Evolutionary conservation across 1,140 invertebrate species (phyloP), one percentile per base, ranked within the genome.

Genomic region (Drosophila teissieri): DNA sequence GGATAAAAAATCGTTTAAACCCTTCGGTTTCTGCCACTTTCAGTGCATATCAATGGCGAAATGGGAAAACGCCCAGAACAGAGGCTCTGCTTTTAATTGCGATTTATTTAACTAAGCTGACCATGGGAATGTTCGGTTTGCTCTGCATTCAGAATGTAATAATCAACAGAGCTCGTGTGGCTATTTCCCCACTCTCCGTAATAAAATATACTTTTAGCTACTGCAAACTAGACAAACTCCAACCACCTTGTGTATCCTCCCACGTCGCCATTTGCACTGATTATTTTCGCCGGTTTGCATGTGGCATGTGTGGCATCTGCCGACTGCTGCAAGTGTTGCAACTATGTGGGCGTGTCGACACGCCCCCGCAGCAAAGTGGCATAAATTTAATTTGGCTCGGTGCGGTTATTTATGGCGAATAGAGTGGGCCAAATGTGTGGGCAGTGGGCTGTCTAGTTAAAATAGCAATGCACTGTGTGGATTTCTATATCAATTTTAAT

Each of bases 251-350:
- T 45, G 17, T 19, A 17, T 31, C 37, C 11, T 22, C 14, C 24
- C 24, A 19, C 19, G 27, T 15, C 48, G 39, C 48, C 54, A 67
- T 54, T 61, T 58, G 53, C 72, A 75, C 53, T 60, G 73, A 68
- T 77, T 77, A 61, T 77, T 52, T 75, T 56, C 58, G 62, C 46
- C 73, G 51, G 45, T 42, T 76, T 60, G 42, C 45, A 76, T 61
- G 48, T 58, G 70, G 40, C 62, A 67, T 19, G 1, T 61, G 48
- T 58, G 70, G 40, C 62, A 67, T 53, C 19, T 36, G 57, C 39
- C 51, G 69, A 58, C 49, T 45, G 65, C 39, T 69, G 65, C 46
- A 53, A 53, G 0, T 46, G 44, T 68, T 68, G 65, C 61, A 69
- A 34, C 36, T 37, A 36, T 49, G 22, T 69, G 68, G 65, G 69